Conservation (phyloP, 2,113 vertebrate species). For the Vanacampus margaritifer region DNA sequence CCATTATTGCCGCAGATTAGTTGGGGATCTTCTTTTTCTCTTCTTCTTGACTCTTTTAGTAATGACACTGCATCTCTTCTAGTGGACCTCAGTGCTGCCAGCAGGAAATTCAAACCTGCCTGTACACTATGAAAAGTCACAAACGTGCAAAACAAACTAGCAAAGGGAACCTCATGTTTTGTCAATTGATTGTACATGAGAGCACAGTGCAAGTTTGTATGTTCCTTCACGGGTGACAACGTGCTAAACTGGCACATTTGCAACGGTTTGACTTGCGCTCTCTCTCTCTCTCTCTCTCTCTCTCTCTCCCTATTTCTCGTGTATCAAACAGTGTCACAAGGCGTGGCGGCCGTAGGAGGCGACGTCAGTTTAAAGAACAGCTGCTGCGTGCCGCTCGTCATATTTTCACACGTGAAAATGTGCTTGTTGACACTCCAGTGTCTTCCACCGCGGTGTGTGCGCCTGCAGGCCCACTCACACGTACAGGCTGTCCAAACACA, state of each 20-base stretch:
- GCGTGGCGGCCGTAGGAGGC: neutral
- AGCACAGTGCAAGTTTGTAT: neutral
- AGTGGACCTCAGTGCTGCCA: too few relatives aligned
- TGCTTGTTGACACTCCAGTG: neutral
- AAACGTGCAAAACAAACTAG: too few relatives aligned
- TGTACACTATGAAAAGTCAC: too few relatives aligned
- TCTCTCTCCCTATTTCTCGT: neutral
- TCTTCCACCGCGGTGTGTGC: neutral
- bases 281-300: neutral
- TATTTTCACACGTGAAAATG: slow-evolving; percentile 4
- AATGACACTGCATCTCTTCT: too few relatives aligned
- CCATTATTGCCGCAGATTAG: too few relatives aligned
- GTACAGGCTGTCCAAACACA: neutral
- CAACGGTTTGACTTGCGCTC: neutral
- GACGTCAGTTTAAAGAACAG: neutral
- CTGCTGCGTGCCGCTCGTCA: neutral
- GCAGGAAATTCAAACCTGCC: too few relatives aligned
- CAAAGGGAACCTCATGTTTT: neutral
- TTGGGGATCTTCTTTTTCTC: too few relatives aligned
- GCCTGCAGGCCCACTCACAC: neutral
- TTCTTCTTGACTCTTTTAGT: too few relatives aligned
- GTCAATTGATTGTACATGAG: neutral
- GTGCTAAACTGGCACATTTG: neutral
- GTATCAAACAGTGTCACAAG: neutral
- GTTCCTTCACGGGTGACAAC: neutral